These are phyloP conservation scores for Tetrax tetrax DNA, from an alignment of 2,113 vertebrate genomes.

Conservation along the genomic window DNA sequence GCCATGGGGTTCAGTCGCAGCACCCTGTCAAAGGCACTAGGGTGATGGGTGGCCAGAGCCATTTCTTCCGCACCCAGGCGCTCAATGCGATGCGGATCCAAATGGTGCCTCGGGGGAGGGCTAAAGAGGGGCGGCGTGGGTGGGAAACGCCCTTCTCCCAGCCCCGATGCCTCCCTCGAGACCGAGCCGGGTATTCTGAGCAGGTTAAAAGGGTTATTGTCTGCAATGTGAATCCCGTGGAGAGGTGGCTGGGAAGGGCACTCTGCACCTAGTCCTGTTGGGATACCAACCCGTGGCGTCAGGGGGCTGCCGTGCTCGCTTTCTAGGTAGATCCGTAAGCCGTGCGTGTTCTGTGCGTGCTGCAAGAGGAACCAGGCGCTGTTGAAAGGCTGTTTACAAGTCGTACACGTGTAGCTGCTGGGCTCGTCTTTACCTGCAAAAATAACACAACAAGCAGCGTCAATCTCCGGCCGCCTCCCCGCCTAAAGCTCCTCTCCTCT, in stretches of 20 bases:
- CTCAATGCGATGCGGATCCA: constrained; percentile 95
- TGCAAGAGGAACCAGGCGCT: constrained; percentile 99
- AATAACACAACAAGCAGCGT: constrained; percentile 81
- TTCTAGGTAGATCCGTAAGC: constrained; percentile 99
- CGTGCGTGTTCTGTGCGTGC: constrained; percentile 98
- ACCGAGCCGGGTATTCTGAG: constrained; percentile 96
- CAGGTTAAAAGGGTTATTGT: constrained; percentile 99
- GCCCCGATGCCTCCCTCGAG: constrained; percentile 90
- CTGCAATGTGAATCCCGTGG: constrained; percentile 98
- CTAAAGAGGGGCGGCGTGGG: constrained; percentile 98
- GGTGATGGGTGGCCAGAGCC: constrained; percentile 98
- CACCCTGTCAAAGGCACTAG: constrained; percentile 99
- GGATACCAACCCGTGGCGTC: constrained; percentile 96
- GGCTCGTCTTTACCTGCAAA: constrained; percentile 99
- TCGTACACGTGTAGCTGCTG: constrained; percentile 99
- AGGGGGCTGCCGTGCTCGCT: constrained; percentile 98
- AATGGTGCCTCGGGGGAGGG: constrained; percentile 96
- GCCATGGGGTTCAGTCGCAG: constrained; percentile 99
- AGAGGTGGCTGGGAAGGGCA: constrained; percentile 96
- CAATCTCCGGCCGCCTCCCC: constrained; percentile 66
- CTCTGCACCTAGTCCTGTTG: constrained; percentile 94
- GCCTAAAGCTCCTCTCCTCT: background rate
- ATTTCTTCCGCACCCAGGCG: constrained; percentile 98
- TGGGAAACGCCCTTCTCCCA: constrained; percentile 92
- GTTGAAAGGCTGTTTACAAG: constrained; percentile 99